Conservation (phyloP, 2,888 invertebrate genomes). For the Oscheius sp. region DNA sequence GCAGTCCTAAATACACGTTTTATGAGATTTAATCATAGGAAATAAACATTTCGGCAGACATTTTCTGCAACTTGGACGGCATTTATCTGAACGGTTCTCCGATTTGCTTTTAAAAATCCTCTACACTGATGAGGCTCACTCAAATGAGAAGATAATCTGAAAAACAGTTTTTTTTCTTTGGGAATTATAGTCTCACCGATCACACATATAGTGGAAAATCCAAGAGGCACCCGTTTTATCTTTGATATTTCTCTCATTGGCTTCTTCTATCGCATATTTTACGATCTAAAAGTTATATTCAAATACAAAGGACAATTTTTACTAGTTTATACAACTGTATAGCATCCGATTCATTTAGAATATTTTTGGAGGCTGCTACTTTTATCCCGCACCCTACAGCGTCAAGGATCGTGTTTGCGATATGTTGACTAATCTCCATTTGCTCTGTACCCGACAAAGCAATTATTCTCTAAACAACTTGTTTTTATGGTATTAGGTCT, state of each 20-base stretch:
- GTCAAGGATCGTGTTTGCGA: too few species aligned
- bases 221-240: not conserved
- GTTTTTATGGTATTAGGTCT: not conserved
- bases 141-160: not conserved
- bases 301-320: not conserved
- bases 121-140: not conserved
- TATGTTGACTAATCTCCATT: too few species aligned
- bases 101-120: too few species aligned
- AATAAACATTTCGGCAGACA: too few species aligned
- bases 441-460: too few species aligned
- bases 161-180: not conserved
- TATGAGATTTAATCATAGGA: too few species aligned
- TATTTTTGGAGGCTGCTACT: too few species aligned
- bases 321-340: not conserved
- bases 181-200: not conserved
- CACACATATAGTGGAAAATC: not conserved
- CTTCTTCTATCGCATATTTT: slow-evolving; percentile 4
- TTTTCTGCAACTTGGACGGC: too few species aligned
- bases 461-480: not conserved
- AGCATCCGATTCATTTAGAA: slow-evolving; percentile 5
- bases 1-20: too few species aligned
- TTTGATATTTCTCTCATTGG: not conserved
- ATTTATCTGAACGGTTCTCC: too few species aligned
- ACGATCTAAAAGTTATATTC: not conserved
- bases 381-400: too few species aligned